phyloP scores from a whole-genome alignment of 2,113 vertebrate species.

The Apteryx mantelli region DNA sequence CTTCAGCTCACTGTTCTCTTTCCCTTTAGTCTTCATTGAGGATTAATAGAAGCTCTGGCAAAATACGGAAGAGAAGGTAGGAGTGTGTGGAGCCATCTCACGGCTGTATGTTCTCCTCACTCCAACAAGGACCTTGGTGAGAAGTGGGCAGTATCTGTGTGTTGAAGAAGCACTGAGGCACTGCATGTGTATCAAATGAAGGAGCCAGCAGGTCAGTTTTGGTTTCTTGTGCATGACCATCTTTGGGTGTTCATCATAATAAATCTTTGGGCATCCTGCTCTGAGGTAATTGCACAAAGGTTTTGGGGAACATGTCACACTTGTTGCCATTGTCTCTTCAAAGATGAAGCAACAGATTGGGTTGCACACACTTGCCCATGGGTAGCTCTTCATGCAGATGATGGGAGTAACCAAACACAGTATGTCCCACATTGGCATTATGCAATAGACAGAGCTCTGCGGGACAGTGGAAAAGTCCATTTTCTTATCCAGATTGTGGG shows the following conservation, averaged over 20 bases:
- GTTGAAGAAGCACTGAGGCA: neutral
- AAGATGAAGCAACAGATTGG: neutral
- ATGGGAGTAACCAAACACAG: neutral
- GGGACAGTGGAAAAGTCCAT: neutral
- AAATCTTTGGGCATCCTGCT: neutral
- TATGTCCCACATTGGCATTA: neutral
- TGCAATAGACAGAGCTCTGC: neutral
- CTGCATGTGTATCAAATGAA: neutral
- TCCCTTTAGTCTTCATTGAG: too few species aligned
- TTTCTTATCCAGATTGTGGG: neutral
- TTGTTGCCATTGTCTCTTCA: neutral
- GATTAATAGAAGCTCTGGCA: neutral
- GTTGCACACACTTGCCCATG: neutral
- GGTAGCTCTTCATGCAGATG: neutral
- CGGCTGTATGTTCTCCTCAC: neutral
- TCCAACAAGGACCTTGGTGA: neutral
- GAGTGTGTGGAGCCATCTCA: neutral
- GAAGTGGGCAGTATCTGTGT: neutral
- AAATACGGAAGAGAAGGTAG: neutral
- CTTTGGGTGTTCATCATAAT: neutral
- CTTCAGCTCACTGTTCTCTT: neutral
- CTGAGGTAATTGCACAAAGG: neutral
- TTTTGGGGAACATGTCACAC: neutral
- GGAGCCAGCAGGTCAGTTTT: too few species aligned
- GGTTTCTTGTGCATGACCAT: neutral